Evolutionary conservation across 2,888 invertebrate species (phyloP).

Genomic region (Hermaeophaga mercurialis): DNA sequence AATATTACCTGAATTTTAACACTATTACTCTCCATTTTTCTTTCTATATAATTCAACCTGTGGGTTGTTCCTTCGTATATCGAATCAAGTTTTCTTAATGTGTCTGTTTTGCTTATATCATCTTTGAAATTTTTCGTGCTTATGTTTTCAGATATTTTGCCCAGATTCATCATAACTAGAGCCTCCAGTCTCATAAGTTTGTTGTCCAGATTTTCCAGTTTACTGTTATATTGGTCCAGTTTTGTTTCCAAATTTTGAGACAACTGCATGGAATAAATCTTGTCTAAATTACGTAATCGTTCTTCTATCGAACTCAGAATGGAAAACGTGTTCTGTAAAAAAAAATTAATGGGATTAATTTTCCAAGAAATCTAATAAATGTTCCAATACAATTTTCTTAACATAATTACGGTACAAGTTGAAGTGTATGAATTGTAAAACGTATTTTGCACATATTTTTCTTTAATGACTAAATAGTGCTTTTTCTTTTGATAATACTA

Average conservation of each 20-base stretch:
- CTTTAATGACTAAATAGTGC: too few relatives aligned
- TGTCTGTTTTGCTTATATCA: constrained; percentile 54
- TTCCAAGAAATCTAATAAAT: too few relatives aligned
- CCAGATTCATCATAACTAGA: constrained; percentile 51
- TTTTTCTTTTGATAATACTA: too few relatives aligned
- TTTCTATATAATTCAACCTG: constrained; percentile 54
- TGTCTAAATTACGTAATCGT: constrained; percentile 53
- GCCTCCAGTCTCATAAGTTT: constrained; percentile 56
- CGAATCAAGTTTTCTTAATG: constrained; percentile 55
- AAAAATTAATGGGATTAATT: not conserved
- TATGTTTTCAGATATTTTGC: constrained; percentile 54
- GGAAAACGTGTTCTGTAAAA: constrained; percentile 50
- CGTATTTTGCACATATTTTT: too few relatives aligned
- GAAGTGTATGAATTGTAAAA: too few relatives aligned
- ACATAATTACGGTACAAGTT: too few relatives aligned
- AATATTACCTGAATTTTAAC: constrained; percentile 54
- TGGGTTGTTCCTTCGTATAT: constrained; percentile 56
- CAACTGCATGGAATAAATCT: constrained; percentile 51
- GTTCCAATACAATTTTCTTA: too few relatives aligned
- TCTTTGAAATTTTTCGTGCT: constrained; percentile 56
- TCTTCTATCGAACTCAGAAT: constrained; percentile 56
- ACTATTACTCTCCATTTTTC: constrained; percentile 51
- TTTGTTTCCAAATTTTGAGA: constrained; percentile 53
- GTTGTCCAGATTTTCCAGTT: constrained; percentile 55
- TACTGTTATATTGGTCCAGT: constrained; percentile 56